Percentiles rank a stretch among this genome's conserved stretches.
Evolutionary conservation across 2,888 invertebrate genomes (phyloP).

Genomic region (Phyllotreta cruciferae): DNA sequence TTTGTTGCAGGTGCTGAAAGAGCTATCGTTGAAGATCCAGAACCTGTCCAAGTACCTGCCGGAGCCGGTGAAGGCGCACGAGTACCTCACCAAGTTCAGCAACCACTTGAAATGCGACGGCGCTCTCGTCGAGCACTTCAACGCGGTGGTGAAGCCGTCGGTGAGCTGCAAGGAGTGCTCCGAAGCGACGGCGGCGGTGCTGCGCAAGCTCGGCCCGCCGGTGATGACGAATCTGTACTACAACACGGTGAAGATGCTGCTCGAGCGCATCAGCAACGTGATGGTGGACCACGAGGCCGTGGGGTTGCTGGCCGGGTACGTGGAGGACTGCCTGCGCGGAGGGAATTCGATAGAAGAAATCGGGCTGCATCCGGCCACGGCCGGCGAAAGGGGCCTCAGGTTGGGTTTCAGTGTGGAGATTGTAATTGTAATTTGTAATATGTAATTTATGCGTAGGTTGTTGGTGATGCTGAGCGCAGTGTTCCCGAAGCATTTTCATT

Average conservation of each 20-base stretch:
- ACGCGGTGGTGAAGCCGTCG: slow-evolving; percentile 85
- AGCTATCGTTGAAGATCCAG: slow-evolving; percentile 71
- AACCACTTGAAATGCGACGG: slow-evolving; percentile 77
- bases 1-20: slow-evolving; percentile 67
- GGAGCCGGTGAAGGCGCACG: slow-evolving; percentile 90
- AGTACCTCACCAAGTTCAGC: slow-evolving; percentile 85
- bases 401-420: too few relatives aligned
- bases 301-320: slow-evolving; percentile 60
- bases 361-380: slow-evolving; percentile 81
- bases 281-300: slow-evolving; percentile 94
- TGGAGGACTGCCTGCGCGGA: slow-evolving; percentile 77
- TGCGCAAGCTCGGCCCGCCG: slow-evolving; percentile 93
- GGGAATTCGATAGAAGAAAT: slow-evolving; percentile 74
- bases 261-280: slow-evolving; percentile 94
- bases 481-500: slow-evolving; percentile 91
- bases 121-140: slow-evolving; percentile 78
- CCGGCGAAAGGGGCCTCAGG: slow-evolving; percentile 83
- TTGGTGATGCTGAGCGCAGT: slow-evolving; percentile 90
- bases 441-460: slow-evolving; percentile 65
- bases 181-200: slow-evolving; percentile 83
- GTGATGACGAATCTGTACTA: slow-evolving; percentile 95
- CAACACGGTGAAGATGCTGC: slow-evolving; percentile 92
- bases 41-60: slow-evolving; percentile 84
- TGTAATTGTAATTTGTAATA: too few relatives aligned
- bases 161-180: slow-evolving; percentile 95